Evolutionary conservation across 1,140 invertebrate species (phyloP).

Genomic region (Bombus fervidus): DNA sequence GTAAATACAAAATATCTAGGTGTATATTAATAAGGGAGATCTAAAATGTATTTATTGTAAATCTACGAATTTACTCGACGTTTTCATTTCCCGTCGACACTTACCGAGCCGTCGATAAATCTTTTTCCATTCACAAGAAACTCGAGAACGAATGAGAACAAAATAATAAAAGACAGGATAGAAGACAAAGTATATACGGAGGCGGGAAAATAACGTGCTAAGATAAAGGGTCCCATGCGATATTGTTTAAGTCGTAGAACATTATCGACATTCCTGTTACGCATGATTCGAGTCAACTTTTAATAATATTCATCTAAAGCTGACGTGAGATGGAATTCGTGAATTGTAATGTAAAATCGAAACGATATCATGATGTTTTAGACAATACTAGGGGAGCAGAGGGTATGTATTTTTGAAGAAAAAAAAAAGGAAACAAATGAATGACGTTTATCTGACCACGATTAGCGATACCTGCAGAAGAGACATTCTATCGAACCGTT

Average conservation of each 20-base stretch:
- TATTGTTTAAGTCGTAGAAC: background rate
- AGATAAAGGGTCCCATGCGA: background rate
- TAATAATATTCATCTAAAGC: slow-evolving; percentile 20
- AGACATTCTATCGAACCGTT: slow-evolving; percentile 59
- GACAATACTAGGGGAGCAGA: slow-evolving; percentile 6
- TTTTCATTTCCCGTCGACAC: slow-evolving; percentile 47
- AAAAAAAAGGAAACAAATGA: slow-evolving; percentile 14
- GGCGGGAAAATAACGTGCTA: background rate
- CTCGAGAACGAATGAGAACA: background rate
- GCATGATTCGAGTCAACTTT: background rate
- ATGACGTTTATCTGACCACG: slow-evolving; percentile 59
- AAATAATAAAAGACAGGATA: background rate
- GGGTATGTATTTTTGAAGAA: slow-evolving; percentile 62
- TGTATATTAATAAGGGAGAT: slow-evolving; percentile 56
- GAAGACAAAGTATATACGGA: background rate
- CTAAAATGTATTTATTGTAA: slow-evolving; percentile 69
- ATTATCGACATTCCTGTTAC: background rate
- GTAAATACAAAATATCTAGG: slow-evolving; percentile 51
- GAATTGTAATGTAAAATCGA: slow-evolving; percentile 11
- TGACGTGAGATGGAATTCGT: slow-evolving; percentile 21
- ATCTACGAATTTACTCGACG: slow-evolving; percentile 46
- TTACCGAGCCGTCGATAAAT: slow-evolving; percentile 40
- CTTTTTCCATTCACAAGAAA: slow-evolving; percentile 28
- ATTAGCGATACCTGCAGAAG: slow-evolving; percentile 66
- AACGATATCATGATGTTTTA: slow-evolving; percentile 29